These are phyloP conservation scores for Scaptomyza hsui DNA, from an alignment of 1,140 invertebrate genomes.

Conservation along the genomic window DNA sequence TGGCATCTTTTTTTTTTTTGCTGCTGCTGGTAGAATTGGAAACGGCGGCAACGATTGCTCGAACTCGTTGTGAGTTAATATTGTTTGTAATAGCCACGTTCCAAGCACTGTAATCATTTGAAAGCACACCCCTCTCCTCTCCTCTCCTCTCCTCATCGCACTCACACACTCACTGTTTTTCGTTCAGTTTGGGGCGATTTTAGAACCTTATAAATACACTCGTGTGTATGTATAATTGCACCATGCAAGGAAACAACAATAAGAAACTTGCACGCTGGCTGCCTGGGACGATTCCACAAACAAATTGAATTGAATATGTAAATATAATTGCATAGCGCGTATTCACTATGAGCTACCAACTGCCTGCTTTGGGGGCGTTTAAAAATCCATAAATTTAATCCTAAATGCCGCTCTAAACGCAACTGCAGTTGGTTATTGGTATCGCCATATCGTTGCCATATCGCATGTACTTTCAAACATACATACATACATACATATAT, in stretches of 20 bases:
- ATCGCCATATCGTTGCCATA: not conserved
- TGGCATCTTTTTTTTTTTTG: slow-evolving; percentile 13
- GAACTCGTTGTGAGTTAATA: slow-evolving; percentile 56
- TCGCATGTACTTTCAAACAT: not conserved
- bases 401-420: slow-evolving; percentile 37
- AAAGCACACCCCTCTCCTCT: not conserved
- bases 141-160: not conserved
- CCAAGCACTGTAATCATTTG: slow-evolving; percentile 58
- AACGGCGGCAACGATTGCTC: slow-evolving; percentile 34
- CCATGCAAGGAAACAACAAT: not conserved
- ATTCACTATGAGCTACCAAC: not conserved
- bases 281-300: slow-evolving; percentile 62
- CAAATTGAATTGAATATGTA: slow-evolving; percentile 79
- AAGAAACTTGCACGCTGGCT: slow-evolving; percentile 3
- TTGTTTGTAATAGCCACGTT: slow-evolving; percentile 77
- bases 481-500: slow-evolving; percentile 10
- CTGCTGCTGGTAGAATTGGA: slow-evolving; percentile 51
- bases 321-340: slow-evolving; percentile 64
- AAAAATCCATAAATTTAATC: slow-evolving; percentile 64
- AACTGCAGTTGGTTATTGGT: slow-evolving; percentile 4
- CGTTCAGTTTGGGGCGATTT: not conserved
- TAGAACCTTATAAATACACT: slow-evolving; percentile 1
- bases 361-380: slow-evolving; percentile 41
- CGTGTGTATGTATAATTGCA: slow-evolving; percentile 26
- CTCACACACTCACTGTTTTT: too few relatives aligned